phyloP scores from a whole-genome alignment of 2,797 vertebrate genomes.

The Xiphophorus birchmanni region DNA sequence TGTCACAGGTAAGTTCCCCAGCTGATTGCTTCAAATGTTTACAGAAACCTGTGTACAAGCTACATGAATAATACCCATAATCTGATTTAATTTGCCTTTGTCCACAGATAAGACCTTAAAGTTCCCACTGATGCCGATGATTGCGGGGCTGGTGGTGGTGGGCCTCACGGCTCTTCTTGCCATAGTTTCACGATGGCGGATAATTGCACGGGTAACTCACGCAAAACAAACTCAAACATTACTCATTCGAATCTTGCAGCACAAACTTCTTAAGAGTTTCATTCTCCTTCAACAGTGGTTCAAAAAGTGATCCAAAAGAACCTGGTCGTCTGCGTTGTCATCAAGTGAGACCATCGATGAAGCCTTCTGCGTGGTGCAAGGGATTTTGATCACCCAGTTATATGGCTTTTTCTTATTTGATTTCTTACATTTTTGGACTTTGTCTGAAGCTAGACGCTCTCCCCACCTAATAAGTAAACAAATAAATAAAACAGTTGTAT shows the following conservation, averaged over 20 bases:
- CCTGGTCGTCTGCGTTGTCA: not conserved
- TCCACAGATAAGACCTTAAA: conserved; percentile 75
- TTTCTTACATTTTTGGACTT: conserved; percentile 13
- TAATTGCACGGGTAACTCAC: conserved; percentile 74
- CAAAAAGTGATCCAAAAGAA: conserved; percentile 51
- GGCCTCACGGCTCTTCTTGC: conserved; percentile 82
- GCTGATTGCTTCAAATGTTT: not conserved
- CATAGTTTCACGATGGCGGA: conserved; percentile 79
- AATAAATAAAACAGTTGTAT: not conserved
- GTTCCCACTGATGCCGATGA: conserved; percentile 84
- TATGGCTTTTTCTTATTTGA: conserved; percentile 15
- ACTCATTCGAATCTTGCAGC: not conserved
- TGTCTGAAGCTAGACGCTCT: not conserved
- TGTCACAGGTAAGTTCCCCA: conserved; percentile 83
- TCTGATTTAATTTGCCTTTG: conserved; percentile 17
- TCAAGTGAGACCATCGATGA: conserved; percentile 2
- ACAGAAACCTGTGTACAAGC: not conserved
- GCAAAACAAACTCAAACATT: not conserved
- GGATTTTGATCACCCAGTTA: not conserved
- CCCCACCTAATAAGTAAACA: not conserved
- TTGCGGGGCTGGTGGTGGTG: conserved; percentile 87
- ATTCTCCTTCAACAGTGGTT: conserved; percentile 74
- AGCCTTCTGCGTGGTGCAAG: not conserved
- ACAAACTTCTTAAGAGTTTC: conserved; percentile 18
- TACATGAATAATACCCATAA: conserved; percentile 11